These are phyloP conservation scores for Phalacrocorax pelagicus DNA, from an alignment of 2,113 vertebrate species.

Conservation along the genomic window DNA sequence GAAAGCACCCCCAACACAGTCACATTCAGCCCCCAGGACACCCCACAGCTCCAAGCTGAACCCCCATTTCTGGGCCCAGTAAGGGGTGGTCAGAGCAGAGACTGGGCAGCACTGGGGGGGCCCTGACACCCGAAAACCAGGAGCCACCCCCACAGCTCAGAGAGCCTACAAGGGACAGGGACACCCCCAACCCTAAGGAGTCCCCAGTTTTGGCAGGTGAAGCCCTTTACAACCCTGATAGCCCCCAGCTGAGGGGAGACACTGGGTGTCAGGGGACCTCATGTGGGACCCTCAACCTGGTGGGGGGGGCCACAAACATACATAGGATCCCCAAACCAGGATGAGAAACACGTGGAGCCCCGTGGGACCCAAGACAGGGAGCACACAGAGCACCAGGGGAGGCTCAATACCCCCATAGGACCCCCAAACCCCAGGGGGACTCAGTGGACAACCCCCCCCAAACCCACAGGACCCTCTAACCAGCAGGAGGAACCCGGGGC, in stretches of 20 bases:
- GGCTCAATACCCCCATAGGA: background rate
- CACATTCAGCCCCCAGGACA: no score
- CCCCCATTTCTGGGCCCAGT: background rate
- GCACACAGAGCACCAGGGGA: background rate
- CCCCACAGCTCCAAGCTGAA: background rate
- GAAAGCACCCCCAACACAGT: no score
- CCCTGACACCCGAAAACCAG: accelerated
- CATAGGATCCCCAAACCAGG: accelerated
- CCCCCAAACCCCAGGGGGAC: background rate
- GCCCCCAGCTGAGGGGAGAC: no score
- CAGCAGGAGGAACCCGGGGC: accelerated
- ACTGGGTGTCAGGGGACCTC: accelerated
- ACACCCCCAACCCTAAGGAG: accelerated
- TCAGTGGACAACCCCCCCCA: no score
- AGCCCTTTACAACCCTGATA: background rate
- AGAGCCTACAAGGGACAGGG: background rate
- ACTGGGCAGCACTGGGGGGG: accelerated
- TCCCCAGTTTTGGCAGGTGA: background rate
- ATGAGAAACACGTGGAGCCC: background rate
- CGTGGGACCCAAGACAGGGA: background rate
- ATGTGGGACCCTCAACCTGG: accelerated
- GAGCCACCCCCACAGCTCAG: background rate
- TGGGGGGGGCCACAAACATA: accelerated
- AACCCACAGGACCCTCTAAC: accelerated
- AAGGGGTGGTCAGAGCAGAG: background rate